These are phyloP conservation scores for Pipistrellus pygmaeus DNA, from an alignment of 2,797 vertebrate genomes.

Conservation along the genomic window DNA sequence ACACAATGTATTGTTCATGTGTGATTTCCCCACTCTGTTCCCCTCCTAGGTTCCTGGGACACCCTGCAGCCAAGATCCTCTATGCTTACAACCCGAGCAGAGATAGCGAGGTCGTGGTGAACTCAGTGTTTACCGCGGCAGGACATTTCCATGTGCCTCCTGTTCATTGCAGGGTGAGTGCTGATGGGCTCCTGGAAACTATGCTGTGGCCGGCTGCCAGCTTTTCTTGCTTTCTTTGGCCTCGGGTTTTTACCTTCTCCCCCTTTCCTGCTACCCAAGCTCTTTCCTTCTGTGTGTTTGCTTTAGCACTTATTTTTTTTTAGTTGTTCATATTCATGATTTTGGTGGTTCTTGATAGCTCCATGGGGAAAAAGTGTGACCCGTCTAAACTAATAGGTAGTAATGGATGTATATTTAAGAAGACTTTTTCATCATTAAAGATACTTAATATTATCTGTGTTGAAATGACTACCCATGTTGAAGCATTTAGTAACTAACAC, in stretches of 20 bases:
- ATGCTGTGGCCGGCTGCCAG: constrained; percentile 81
- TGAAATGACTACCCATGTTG: background rate
- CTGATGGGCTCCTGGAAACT: constrained; percentile 84
- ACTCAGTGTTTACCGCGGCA: constrained; percentile 96
- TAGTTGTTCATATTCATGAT: constrained; percentile 10
- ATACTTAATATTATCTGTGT: constrained; percentile 62
- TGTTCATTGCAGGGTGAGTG: constrained; percentile 95
- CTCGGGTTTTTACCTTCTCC: constrained; percentile 69
- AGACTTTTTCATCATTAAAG: constrained; percentile 11
- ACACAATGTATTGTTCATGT: background rate
- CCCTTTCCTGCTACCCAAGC: constrained; percentile 65
- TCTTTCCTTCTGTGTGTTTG: constrained; percentile 73
- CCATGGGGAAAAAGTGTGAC: constrained; percentile 56
- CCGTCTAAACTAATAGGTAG: background rate
- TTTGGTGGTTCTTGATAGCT: constrained; percentile 37
- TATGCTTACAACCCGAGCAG: constrained; percentile 96
- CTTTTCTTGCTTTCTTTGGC: constrained; percentile 83
- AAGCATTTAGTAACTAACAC: constrained; percentile 47
- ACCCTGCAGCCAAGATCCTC: constrained; percentile 96
- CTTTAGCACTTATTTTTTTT: constrained; percentile 40
- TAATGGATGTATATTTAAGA: background rate
- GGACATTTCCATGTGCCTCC: constrained; percentile 98
- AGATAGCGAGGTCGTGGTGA: constrained; percentile 95
- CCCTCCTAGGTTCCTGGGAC: constrained; percentile 91
- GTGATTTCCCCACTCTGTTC: background rate